Conservation (phyloP, 2,113 vertebrate species). For the Aptenodytes forsteri region DNA sequence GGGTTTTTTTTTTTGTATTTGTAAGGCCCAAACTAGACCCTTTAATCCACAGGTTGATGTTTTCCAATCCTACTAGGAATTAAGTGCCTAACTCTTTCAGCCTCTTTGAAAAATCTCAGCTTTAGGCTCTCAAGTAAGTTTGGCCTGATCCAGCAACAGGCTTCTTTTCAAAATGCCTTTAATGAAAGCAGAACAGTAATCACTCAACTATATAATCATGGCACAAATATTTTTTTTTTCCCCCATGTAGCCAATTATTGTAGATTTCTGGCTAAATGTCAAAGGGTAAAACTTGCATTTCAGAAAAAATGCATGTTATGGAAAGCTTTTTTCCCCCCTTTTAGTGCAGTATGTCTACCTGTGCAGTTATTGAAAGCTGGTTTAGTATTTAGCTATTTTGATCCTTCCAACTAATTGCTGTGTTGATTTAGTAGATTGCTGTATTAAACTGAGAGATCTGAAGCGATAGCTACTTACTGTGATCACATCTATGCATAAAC, state of each 20-base stretch:
- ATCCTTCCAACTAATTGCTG: not conserved
- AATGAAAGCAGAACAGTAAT: not conserved
- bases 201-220: not conserved
- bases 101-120: not conserved
- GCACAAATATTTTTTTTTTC: not conserved
- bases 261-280: not conserved
- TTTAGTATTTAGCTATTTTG: not conserved
- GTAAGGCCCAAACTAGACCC: not conserved
- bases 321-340: not conserved
- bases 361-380: not conserved
- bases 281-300: not conserved
- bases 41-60: conserved; percentile 26
- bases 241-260: not conserved
- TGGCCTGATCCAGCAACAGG: not conserved
- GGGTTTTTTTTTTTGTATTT: conserved; percentile 5
- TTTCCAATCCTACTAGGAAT: conserved; percentile 1
- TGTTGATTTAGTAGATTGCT: not conserved
- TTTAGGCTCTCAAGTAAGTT: not conserved
- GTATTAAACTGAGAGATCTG: not conserved
- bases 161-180: not conserved
- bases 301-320: not conserved
- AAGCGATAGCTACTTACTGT: not conserved
- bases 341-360: not conserved
- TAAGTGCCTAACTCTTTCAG: not conserved
- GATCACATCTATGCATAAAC: not conserved